phyloP scores from a whole-genome alignment of 2,113 vertebrate genomes.

The Oxyruncus cristatus region DNA sequence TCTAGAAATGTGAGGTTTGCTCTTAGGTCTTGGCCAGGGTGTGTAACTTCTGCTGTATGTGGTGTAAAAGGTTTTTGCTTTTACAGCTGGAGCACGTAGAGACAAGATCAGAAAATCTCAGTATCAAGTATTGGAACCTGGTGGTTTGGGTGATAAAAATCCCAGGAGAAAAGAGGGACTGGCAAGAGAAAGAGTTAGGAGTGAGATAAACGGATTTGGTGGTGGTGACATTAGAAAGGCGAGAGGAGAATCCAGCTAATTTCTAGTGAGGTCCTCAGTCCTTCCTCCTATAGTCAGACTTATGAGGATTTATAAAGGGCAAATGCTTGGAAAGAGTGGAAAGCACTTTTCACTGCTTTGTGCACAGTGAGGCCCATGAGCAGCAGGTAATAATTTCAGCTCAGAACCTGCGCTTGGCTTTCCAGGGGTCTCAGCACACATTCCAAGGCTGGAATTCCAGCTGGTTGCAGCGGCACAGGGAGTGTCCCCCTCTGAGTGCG shows the following conservation, averaged over 20 bases:
- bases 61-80: not conserved
- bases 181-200: not conserved
- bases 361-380: not conserved
- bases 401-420: not conserved
- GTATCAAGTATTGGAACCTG: not conserved
- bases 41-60: not conserved
- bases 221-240: not conserved
- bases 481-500: not conserved
- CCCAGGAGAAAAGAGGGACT: not conserved
- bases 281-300: not conserved
- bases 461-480: fast-evolving
- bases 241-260: not conserved
- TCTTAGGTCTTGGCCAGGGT: not conserved
- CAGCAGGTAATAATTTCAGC: not conserved
- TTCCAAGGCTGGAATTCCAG: not conserved
- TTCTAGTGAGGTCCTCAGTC: not conserved
- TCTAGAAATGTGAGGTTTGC: not conserved
- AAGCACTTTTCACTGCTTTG: not conserved
- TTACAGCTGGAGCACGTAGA: not conserved
- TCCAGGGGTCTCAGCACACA: not conserved
- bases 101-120: not conserved
- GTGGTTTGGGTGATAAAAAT: not conserved
- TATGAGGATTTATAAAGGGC: not conserved
- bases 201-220: not conserved
- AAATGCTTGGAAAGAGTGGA: not conserved